A percentile compares a stretch with the other conserved stretches of the same genome.
phyloP scores from a whole-genome alignment of 2,113 vertebrate genomes.

The Pandion haliaetus region DNA sequence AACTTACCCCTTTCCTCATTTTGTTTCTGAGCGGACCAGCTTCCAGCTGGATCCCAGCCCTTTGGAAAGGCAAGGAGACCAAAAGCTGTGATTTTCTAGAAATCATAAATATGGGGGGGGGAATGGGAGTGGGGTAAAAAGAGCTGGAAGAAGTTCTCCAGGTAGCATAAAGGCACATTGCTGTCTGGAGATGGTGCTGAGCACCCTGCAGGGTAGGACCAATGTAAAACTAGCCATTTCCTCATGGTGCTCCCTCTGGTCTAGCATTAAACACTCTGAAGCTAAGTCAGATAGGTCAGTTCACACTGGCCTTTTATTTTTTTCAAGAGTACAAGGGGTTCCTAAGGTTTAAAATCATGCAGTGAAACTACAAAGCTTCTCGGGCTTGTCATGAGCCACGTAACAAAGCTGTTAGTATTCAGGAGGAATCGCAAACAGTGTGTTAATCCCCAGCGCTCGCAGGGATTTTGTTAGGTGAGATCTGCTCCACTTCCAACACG shows the following conservation, averaged over 20 bases:
- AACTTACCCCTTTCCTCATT: conserved; percentile 9
- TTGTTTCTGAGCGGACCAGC: not conserved
- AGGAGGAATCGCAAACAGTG: not conserved
- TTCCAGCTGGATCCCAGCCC: conserved; percentile 37
- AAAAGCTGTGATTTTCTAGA: conserved; percentile 10
- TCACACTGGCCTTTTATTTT: not conserved
- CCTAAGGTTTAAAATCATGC: not conserved
- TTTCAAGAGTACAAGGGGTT: not conserved
- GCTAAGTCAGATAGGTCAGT: not conserved
- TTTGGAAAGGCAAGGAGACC: not conserved
- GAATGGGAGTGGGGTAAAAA: not conserved
- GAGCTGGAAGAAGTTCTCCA: not conserved
- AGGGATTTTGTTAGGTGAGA: not conserved
- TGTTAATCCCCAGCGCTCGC: not conserved
- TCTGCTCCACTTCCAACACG: not conserved
- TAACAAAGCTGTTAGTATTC: conserved; percentile 39
- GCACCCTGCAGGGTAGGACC: not conserved
- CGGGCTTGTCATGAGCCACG: not conserved
- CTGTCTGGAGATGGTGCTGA: not conserved
- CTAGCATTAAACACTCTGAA: not conserved
- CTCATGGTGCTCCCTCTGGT: not conserved
- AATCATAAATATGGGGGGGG: not conserved
- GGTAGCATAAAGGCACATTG: not conserved
- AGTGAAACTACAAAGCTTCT: not conserved
- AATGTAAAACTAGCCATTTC: not conserved